Conservation (phyloP, 92 coral and sea anemone species). For the Palythoa heliodiscus region DNA sequence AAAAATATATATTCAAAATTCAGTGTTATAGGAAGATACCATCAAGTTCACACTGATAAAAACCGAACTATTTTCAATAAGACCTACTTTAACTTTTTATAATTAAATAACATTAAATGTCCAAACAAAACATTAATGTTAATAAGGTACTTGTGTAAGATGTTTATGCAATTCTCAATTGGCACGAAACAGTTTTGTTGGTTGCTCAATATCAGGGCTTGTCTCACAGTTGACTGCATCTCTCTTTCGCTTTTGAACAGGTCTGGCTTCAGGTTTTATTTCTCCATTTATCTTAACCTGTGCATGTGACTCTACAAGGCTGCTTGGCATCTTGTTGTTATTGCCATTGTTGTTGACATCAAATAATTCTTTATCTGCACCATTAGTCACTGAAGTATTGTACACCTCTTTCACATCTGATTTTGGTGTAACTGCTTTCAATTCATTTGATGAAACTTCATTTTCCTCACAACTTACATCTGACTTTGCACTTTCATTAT, state of each 20-base stretch:
- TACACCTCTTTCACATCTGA: too few species aligned
- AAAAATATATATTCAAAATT: too few species aligned
- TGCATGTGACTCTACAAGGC: not conserved
- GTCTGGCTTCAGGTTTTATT: not conserved
- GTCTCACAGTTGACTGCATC: not conserved
- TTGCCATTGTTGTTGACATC: constrained; percentile 24
- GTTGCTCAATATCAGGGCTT: constrained; percentile 10
- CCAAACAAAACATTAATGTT: too few species aligned
- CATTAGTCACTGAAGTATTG: not conserved
- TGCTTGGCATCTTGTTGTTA: not conserved
- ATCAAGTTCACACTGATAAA: too few species aligned
- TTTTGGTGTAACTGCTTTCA: not conserved
- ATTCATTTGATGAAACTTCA: not conserved
- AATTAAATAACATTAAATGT: too few species aligned
- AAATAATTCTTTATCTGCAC: not conserved
- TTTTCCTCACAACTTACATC: not conserved
- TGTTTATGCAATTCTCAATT: not conserved
- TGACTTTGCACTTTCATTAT: not conserved
- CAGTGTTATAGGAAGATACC: too few species aligned
- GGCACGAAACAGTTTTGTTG: constrained; percentile 25
- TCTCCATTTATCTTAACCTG: not conserved
- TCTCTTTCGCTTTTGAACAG: constrained; percentile 13
- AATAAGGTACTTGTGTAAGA: not conserved
- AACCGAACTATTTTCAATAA: too few species aligned
- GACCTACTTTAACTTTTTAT: too few species aligned